Evolutionary conservation across 2,797 vertebrate species (phyloP), one percentile per base, ranked within the genome.

Genomic region (Lindbergichthys nudifrons): DNA sequence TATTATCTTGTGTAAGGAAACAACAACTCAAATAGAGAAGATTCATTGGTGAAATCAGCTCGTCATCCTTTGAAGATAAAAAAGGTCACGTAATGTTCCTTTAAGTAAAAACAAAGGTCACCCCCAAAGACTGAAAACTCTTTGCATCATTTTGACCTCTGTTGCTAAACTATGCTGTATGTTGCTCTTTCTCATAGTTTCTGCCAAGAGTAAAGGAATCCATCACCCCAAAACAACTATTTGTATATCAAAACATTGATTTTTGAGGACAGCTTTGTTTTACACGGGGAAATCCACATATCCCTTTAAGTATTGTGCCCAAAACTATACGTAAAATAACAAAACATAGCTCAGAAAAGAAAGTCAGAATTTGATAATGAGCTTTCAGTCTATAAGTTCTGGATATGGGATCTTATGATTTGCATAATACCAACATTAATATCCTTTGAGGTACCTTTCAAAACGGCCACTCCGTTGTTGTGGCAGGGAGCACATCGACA

Each of bases 401-500:
- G 30, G n/a, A 18, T 5, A 8, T 2, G 8, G 36, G 41, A 39
- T 4, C 10, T 23, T 36, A 15, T 5, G 42, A 26, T 12, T 2
- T 7, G 10, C 16, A 7, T 11, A 11, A 18, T 36, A 43, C 6
- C 10, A 53, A 64, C 53, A 18, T 10, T 13, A 43, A 41, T 3
- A 16, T n/a, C 26, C 26, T 26, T 11, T 56, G 7, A 23, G 15
- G 52, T 92, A 99, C 98, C 97, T 96, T 73, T 96, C 41, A 98
- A 90, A 56, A 96, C 84, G 4, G 96, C 92, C n/a, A 94, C 73
- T 46, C 97, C 98, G 0, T 98, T 99, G 79, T 96, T 95, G 0
- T 23, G 93, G 83, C 98, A 99, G 0, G 96, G 96, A 21, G 94
- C 87, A 32, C 98, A 99, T 43, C 26, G 95, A 59, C 98, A 99